Base-by-base conservation (phyloP, 2,888 invertebrate species). In the Coelopa pilipes region DNA sequence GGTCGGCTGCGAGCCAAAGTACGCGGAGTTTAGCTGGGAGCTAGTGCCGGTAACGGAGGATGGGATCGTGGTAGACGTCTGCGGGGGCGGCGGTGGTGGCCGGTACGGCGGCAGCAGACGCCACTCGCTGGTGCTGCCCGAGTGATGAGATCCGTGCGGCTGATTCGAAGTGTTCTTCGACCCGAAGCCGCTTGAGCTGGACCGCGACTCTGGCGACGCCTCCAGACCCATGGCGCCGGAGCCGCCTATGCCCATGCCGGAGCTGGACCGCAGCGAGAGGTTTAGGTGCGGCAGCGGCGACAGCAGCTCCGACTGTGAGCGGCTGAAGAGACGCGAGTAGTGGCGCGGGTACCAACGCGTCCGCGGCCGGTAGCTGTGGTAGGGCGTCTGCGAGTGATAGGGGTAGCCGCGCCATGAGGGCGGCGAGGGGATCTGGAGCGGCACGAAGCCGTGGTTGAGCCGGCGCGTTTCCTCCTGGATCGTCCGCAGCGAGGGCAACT, bases 151-250 rank as follows among this genome's bases (percentile, higher is more conserved):
- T 85, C 93, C 93, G 84, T 93, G 94, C 84, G 94, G 94, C 82
- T 93, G 93, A 74, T 87, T 87, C 45, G 94, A 93, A 50, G 95
- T 95, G 88, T 96, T 96, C 85, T 96, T 95, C 83, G 96, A 96
- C 76, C 96, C 96, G 86, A 96, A 96, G 15, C 96, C 96, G 84
- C 95, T 95, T 53, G 95, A 95, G 82, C 95, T 95, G 19, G 95
- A 95, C 69, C 95, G 91, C 82, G 94, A 94, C 86, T 96, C 96
- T 0, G 96, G 96, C 4, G 95, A 96, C 11, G 94, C 93, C 84
- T 94, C 94, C 83, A 91, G 88, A 1, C 88, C 88, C 59, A 84
- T 79, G 67, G 80, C 78, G 57, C 78, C 80, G 15, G 75, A 63
- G 10, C 53, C 66, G 0, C 50, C 67, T 0, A 75, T 72, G 9